Conservation (phyloP, 2,888 invertebrate genomes). For the Ophonus ardosiacus region DNA sequence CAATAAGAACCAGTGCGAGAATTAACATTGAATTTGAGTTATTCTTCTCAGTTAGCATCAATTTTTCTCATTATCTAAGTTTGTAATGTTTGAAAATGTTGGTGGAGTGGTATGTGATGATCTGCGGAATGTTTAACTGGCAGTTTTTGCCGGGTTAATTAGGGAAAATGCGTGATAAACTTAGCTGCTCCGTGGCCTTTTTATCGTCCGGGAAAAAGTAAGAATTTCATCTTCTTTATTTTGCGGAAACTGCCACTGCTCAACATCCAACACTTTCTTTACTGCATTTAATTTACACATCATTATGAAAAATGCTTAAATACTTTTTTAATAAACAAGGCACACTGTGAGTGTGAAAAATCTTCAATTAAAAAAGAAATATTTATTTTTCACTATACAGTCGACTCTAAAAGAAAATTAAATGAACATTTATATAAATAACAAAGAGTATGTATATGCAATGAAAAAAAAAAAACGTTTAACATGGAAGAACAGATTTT, state of each 20-base stretch:
- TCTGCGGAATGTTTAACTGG: not conserved
- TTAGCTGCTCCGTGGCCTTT: constrained; percentile 16
- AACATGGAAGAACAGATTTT: too few relatives aligned
- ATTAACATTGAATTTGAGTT: not conserved
- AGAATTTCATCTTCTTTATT: constrained; percentile 29
- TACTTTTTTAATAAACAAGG: not conserved
- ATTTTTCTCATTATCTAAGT: not conserved
- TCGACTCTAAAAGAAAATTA: too few relatives aligned
- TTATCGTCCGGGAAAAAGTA: constrained; percentile 31
- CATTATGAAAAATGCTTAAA: not conserved
- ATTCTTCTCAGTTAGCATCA: not conserved
- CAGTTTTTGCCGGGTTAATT: constrained; percentile 27
- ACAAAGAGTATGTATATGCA: too few relatives aligned
- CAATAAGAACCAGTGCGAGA: too few relatives aligned
- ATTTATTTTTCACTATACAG: too few relatives aligned
- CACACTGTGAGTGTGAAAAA: too few relatives aligned
- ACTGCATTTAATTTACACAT: constrained; percentile 3
- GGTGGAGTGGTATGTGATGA: not conserved
- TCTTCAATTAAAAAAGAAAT: too few relatives aligned
- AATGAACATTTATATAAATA: too few relatives aligned
- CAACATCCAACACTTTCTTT: not conserved
- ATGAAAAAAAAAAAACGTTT: too few relatives aligned
- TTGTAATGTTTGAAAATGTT: not conserved
- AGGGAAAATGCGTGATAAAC: constrained; percentile 45
- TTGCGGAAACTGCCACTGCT: constrained; percentile 5